Evolutionary conservation across 2,113 vertebrate species (phyloP).

Genomic region (Ceratotherium simum): DNA sequence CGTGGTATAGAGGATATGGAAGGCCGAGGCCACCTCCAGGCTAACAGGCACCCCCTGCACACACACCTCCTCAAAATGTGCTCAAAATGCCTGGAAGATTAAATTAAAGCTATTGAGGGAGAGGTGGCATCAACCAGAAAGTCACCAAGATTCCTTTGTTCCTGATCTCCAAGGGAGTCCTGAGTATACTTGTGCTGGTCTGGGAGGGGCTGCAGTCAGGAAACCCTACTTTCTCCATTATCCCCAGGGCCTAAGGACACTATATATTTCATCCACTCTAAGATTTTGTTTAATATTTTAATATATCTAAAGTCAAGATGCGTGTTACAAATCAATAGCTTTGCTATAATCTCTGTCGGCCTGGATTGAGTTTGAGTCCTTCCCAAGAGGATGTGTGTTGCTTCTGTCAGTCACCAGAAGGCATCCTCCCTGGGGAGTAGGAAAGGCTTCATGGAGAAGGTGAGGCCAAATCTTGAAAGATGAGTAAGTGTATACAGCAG

Average conservation of each 20-base stretch:
- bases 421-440: background rate
- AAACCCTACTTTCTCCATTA: background rate
- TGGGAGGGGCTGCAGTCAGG: background rate
- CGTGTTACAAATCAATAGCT: background rate
- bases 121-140: background rate
- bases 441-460: background rate
- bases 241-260: background rate
- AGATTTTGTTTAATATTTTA: background rate
- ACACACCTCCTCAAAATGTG: background rate
- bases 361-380: background rate
- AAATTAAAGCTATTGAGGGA: background rate
- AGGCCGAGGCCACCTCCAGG: background rate
- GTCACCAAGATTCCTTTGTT: background rate
- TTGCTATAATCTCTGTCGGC: background rate
- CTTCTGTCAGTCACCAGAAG: background rate
- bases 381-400: background rate
- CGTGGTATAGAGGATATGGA: fast-evolving
- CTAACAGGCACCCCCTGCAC: too few species aligned
- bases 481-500: background rate
- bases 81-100: background rate
- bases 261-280: background rate
- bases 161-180: background rate
- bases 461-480: background rate
- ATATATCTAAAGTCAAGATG: background rate
- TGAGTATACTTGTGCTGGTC: background rate